phyloP scores from a whole-genome alignment of 2,113 vertebrate genomes.

The Progne subis region DNA sequence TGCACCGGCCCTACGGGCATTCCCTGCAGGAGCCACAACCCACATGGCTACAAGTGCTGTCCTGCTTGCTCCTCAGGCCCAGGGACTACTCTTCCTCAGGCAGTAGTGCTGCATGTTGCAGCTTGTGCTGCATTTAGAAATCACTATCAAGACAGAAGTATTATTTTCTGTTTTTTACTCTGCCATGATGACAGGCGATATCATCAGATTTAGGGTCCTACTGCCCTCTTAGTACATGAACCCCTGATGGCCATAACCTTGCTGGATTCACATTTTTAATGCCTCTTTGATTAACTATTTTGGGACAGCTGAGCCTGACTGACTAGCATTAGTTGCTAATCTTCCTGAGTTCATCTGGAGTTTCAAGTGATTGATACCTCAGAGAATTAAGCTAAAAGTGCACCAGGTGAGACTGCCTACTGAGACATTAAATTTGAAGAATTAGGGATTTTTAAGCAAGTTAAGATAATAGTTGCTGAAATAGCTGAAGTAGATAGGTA shows the following conservation, averaged over 20 bases:
- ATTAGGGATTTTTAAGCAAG: too few species aligned
- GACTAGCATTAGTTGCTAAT: not conserved
- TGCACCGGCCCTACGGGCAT: not conserved
- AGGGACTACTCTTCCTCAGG: not conserved
- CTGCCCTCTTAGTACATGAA: not conserved
- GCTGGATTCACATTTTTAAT: not conserved
- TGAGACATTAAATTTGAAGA: too few species aligned
- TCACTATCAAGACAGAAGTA: not conserved
- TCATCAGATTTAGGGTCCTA: not conserved
- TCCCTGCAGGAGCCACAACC: not conserved
- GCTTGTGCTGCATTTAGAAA: not conserved
- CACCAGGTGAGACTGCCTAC: not conserved
- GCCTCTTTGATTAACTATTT: not conserved
- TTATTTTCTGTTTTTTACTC: not conserved
- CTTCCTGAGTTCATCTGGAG: not conserved
- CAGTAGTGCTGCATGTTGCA: not conserved
- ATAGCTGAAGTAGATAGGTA: too few species aligned
- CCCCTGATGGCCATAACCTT: not conserved
- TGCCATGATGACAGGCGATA: not conserved
- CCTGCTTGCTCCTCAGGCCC: not conserved
- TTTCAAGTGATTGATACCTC: not conserved
- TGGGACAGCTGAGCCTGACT: not conserved
- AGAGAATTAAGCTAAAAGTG: slow-evolving; percentile 9
- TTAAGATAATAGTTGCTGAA: too few species aligned
- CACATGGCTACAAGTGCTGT: not conserved